Percentiles rank a stretch among this genome's conserved stretches.
Evolutionary conservation across 2,888 invertebrate genomes (phyloP).

Genomic region (Cosmorhoe ocellata): DNA sequence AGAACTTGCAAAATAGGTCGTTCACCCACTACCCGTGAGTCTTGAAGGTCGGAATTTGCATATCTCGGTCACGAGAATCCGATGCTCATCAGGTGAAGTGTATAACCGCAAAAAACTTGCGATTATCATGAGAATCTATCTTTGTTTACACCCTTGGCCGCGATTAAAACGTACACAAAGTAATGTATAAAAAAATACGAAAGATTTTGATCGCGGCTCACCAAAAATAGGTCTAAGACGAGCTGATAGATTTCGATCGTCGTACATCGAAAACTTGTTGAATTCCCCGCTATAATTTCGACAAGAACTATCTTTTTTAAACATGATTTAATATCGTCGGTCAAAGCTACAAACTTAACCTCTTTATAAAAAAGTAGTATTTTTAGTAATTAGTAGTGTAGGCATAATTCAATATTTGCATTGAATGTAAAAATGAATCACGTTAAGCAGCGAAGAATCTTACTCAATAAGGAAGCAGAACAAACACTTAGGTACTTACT

Average conservation of each 20-base stretch:
- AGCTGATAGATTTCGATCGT: too few species aligned
- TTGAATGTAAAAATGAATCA: too few species aligned
- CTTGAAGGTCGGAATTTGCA: constrained; percentile 53
- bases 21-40: constrained; percentile 51
- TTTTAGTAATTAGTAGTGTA: too few species aligned
- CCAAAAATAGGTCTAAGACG: not conserved
- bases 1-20: constrained; percentile 51
- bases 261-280: too few species aligned
- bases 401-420: too few species aligned
- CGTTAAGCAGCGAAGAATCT: too few species aligned
- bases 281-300: too few species aligned
- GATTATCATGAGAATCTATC: constrained; percentile 49
- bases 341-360: too few species aligned
- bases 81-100: constrained; percentile 40
- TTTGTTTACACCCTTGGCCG: constrained; percentile 52
- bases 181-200: constrained; percentile 8
- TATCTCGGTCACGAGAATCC: constrained; percentile 44
- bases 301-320: too few species aligned
- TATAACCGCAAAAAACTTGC: constrained; percentile 41
- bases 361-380: too few species aligned
- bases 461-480: too few species aligned
- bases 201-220: constrained; percentile 17
- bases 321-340: too few species aligned
- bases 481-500: not conserved
- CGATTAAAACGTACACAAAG: constrained; percentile 38